Base-by-base conservation (phyloP, 2,797 vertebrate genomes). In the Australoheros facetus region DNA sequence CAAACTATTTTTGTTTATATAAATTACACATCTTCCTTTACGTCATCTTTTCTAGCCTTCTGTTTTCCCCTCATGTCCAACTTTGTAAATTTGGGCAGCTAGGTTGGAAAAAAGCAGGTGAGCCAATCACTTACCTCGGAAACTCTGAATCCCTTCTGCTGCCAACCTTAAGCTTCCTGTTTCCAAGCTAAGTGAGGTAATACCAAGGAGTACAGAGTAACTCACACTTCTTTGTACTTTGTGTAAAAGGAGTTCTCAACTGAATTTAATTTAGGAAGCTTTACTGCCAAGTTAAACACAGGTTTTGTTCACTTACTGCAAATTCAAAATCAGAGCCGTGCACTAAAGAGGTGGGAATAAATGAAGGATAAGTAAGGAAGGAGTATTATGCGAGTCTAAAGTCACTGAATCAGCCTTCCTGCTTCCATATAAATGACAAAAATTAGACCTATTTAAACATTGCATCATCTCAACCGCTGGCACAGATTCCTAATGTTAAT, bases 111-210 rank as follows among this genome's bases (percentile, higher is more conserved):
- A 89, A 88, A 86, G 84, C 53, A 51, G 42, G 42, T 69, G 64
- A 69, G 64, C 30, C 17, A 51, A 51, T 6, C 28, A 87, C 91
- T 92, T 91, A 56, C 76, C 79, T 66, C 75, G 73, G 62, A 70
- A 85, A 78, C 72, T 79, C 58, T 60, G 21, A 53, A 56, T 64
- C 53, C 51, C 56, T 75, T 62, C 37, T 56, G 16, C 57, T 69
- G 78, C 75, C 57, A 53, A 71, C 48, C 57, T 72, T 69, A 56
- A 19, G 37, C 55, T 48, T 58, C 78, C 57, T 42, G 17, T 69
- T 85, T 90, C 83, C 26, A 66, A 32, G 37, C n/a, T 71, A 51
- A 72, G 32, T 80, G 39, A 73, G 73, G 51, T 53, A 72, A 66
- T 1, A 73, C 53, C 4, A 12, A 42, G n/a, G 11, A n/a, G 17